Evolutionary conservation across 1,140 invertebrate genomes (phyloP), one percentile per base, ranked within the genome.

Genomic region (Bombus cullumanus): DNA sequence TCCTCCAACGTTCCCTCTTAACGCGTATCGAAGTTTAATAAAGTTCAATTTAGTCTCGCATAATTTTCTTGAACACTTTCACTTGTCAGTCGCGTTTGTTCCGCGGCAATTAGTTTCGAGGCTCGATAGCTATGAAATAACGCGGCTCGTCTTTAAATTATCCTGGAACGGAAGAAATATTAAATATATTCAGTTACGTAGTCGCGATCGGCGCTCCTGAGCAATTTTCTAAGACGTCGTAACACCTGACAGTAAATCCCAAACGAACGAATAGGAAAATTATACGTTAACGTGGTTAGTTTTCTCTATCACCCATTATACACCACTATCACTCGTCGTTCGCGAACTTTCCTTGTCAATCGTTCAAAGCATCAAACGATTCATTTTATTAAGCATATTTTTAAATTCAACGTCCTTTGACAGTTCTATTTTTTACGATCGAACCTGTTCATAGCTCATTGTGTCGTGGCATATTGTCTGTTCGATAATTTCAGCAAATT

Each of bases 51-150:
- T 69, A 69, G 47, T 28, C n/a, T 83, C 37, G 43, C 41, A 2
- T 71, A 41, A 59, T 69, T 78, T 43, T 9, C 37, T 3, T 13
- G 62, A 6, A 57, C 43, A 83, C 81, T 83, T 77, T 83, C 81
- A 77, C 81, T 77, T 47, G 81, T 83, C 73, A 74, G 41, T 22
- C 74, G 47, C 74, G 41, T 83, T 78, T 83, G 74, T 71, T 78
- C 74, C 82, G 37, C 37, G 74, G 74, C 75, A 69, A 83, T 83
- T 83, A 83, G 75, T 53, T 74, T 22, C 72, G 43, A 4, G 72
- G 0, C 13, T 15, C 57, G 69, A 64, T 82, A 34, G 13, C 81
- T 71, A 4, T 6, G 53, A 47, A 64, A 75, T 81, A 73, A 73
- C n/a, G 22, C 59, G 57, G 9, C 18, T 22, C 72, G 39, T 64